These are phyloP conservation scores for Agrotis ipsilon DNA, from an alignment of 2,888 invertebrate species.

Conservation along the genomic window DNA sequence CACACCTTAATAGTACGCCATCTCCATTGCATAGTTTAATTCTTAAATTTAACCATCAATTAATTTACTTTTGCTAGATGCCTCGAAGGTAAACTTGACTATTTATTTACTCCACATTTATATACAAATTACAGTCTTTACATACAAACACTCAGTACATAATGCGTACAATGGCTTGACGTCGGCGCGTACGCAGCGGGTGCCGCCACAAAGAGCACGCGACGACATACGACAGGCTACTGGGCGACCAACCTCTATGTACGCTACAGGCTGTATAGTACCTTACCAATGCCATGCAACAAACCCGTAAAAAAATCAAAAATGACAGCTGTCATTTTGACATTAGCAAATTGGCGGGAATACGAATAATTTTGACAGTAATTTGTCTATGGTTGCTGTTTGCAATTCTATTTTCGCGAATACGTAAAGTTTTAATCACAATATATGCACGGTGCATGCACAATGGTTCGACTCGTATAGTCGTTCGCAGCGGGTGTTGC, in stretches of 20 bases:
- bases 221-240: constrained; percentile 56
- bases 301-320: constrained; percentile 7
- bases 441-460: constrained; percentile 49
- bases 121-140: constrained; percentile 52
- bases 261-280: constrained; percentile 20
- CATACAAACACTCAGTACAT: constrained; percentile 38
- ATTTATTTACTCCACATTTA: constrained; percentile 40
- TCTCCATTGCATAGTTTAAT: no score
- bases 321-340: constrained; percentile 16
- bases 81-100: not conserved
- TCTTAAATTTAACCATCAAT: no score
- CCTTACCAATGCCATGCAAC: constrained; percentile 2
- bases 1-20: not conserved
- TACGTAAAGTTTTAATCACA: constrained; percentile 57
- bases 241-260: constrained; percentile 40
- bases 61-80: not conserved
- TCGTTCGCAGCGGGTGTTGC: constrained; percentile 70
- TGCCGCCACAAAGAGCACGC: constrained; percentile 60
- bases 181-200: constrained; percentile 56
- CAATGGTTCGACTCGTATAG: constrained; percentile 55
- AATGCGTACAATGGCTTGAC: constrained; percentile 58
- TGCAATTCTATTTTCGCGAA: constrained; percentile 37
- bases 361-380: constrained; percentile 8
- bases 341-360: constrained; percentile 7
- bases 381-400: constrained; percentile 17